Base-by-base conservation (phyloP, 2,888 invertebrate genomes). In the Caenorhabditis becei region DNA sequence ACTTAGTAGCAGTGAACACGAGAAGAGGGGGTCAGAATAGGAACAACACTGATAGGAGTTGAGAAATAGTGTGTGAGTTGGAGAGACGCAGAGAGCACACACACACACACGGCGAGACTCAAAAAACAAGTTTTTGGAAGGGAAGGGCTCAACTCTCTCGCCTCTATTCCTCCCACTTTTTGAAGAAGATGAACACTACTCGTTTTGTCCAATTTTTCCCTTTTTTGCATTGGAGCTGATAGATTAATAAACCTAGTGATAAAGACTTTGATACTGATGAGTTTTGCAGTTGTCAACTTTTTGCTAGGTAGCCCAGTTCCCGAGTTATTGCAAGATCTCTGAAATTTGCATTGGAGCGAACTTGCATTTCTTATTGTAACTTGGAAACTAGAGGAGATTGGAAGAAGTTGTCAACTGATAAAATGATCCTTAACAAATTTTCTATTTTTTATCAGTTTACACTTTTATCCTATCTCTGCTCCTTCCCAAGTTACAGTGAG, bases 41-140 rank as follows among this genome's bases (percentile, higher is more conserved):
- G 41, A 41, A 41, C 41, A 41, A 41, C 66, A 66, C 66, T 66
- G 66, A 66, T 67, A 56, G 59, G 44, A 23, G 58, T n/a, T n/a
- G 44, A 23, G 10, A 28, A 41, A 41, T 24, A 37, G 44, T 2
- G 2, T 14, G 41, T 14, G 16, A 16, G 16, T 3, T 14, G 41
- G 16, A 41, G 41, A 41, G 41, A 41, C 41, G 41, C 41, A 41
- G 41, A 41, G 41, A 41, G 16, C 14, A 41, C 14, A 35, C n/a
- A 10, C 35, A 35, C 35, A 35, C 35, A 41, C 41, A 16, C 14
- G 41, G 41, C 7, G 41, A 41, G 10, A 11, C 14, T 10, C 8
- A 41, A 41, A 41, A 41, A 41, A 41, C 41, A 41, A 41, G 41
- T 41, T 41, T 41, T 14, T 10, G 41, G 41, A 14, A 32, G 41